Percentiles rank a stretch among this genome's conserved stretches.
Evolutionary conservation across 1,140 invertebrate genomes (phyloP).

Genomic region (Octopus sinensis): DNA sequence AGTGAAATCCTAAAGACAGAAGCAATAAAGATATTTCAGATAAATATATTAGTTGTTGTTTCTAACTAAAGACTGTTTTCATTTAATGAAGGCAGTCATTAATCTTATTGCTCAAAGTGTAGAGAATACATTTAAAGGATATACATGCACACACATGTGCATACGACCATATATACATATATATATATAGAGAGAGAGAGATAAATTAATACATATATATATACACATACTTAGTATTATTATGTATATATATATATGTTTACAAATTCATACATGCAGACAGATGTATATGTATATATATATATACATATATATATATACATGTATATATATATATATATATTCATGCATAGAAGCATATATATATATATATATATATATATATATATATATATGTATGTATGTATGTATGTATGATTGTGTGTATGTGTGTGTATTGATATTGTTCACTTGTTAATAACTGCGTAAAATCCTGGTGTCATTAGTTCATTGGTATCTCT

Average conservation of each 20-base stretch:
- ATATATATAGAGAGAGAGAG: too few species aligned
- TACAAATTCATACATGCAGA: not conserved
- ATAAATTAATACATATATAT: not conserved
- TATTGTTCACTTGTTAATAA: too few species aligned
- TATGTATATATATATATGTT: not conserved
- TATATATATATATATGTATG: not conserved
- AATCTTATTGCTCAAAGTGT: too few species aligned
- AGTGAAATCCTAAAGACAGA: too few species aligned
- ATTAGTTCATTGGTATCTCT: too few species aligned
- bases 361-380: not conserved
- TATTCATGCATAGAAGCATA: not conserved
- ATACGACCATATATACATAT: not conserved
- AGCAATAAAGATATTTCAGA: too few species aligned
- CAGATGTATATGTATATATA: not conserved
- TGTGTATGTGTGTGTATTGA: too few species aligned
- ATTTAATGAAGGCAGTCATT: too few species aligned
- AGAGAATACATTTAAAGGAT: too few species aligned
- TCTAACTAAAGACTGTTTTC: too few species aligned
- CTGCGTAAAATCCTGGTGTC: too few species aligned
- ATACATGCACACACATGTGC: not conserved
- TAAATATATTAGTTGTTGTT: too few species aligned
- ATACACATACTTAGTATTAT: not conserved
- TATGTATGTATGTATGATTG: not conserved
- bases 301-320: not conserved
- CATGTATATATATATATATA: not conserved